Conservation (phyloP, 2,797 vertebrate genomes). For the Craterocephalus amniculus region DNA sequence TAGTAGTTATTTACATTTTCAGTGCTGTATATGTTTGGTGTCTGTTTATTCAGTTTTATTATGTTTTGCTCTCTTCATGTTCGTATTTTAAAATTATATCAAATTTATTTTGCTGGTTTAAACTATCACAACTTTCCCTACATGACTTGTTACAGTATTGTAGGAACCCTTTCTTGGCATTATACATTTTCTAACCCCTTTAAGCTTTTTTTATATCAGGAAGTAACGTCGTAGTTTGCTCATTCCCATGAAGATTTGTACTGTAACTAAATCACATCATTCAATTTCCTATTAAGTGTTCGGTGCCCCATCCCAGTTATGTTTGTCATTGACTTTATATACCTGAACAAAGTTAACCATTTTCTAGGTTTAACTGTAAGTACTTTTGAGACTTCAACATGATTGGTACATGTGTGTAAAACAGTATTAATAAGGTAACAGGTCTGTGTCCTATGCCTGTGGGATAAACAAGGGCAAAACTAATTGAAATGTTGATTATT, state of each 20-base stretch:
- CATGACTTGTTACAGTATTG: background rate
- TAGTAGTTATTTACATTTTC: background rate
- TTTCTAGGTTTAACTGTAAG: background rate
- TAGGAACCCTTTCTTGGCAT: background rate
- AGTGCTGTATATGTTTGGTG: background rate
- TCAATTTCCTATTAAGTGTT: background rate
- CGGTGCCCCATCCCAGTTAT: background rate
- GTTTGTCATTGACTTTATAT: background rate
- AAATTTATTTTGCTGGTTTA: background rate
- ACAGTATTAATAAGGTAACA: background rate
- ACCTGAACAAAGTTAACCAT: background rate
- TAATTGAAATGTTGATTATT: background rate
- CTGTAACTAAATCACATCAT: background rate
- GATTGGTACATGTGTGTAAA: background rate
- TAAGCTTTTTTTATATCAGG: conserved; percentile 7
- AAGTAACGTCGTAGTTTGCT: conserved; percentile 6
- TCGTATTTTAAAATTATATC: conserved; percentile 1
- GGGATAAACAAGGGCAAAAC: background rate
- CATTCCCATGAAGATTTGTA: background rate
- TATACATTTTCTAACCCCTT: background rate
- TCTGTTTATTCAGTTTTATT: background rate
- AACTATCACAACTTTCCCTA: background rate
- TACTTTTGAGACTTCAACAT: background rate
- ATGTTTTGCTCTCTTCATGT: background rate
- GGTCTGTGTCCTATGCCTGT: background rate